phyloP scores from a whole-genome alignment of 2,797 vertebrate species.

The Lagorchestes hirsutus region DNA sequence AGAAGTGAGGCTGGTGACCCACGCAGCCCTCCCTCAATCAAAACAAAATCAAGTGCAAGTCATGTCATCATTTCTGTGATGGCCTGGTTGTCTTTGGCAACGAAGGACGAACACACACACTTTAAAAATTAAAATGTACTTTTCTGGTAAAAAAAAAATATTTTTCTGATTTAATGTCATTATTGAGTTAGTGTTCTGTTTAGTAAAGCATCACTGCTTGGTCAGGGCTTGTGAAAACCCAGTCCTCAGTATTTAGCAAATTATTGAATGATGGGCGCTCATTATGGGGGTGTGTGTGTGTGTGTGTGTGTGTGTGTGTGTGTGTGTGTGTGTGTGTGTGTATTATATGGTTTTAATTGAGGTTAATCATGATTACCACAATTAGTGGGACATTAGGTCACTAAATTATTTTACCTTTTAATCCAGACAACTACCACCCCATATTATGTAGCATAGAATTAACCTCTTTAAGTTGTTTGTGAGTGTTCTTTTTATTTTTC shows the following conservation, averaged over 20 bases:
- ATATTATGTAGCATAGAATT: background rate
- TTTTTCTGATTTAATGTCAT: background rate
- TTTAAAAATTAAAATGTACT: background rate
- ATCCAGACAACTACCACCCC: background rate
- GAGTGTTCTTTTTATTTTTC: slow-evolving; percentile 2
- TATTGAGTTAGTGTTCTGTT: background rate
- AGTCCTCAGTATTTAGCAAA: background rate
- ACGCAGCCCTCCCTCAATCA: too few relatives aligned
- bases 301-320: too few relatives aligned
- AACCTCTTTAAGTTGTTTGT: slow-evolving; percentile 1
- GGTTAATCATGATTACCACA: too few relatives aligned
- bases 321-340: too few relatives aligned
- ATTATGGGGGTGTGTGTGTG: background rate
- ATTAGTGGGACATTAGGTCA: background rate
- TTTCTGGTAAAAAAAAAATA: background rate
- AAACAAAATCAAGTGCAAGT: too few relatives aligned
- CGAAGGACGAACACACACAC: too few relatives aligned
- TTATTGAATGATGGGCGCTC: background rate
- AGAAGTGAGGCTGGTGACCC: too few relatives aligned
- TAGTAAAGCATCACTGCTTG: background rate
- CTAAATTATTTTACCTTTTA: background rate
- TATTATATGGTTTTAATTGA: too few relatives aligned
- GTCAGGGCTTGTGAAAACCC: background rate
- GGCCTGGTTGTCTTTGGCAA: too few relatives aligned
- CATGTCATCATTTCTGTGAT: too few relatives aligned